Evolutionary conservation across 35 echinoderm and acorn worm genomes (phyloP).

Genomic region (Apostichopus parvimensis): DNA sequence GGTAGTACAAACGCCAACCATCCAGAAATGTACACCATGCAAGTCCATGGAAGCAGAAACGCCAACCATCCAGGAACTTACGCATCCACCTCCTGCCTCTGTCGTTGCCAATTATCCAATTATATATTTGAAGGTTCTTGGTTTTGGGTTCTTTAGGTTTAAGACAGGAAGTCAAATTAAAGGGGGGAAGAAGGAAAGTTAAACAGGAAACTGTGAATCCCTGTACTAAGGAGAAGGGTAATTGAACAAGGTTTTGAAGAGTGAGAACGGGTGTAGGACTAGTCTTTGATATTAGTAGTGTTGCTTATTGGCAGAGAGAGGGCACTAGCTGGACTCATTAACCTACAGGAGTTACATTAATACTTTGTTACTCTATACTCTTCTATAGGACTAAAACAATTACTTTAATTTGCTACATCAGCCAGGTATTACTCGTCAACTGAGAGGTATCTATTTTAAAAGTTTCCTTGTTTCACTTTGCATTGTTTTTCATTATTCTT

Average conservation of each 20-base stretch:
- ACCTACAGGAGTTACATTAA: too few relatives aligned
- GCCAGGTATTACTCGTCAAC: not conserved
- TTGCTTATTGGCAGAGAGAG: too few relatives aligned
- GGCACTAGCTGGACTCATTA: too few relatives aligned
- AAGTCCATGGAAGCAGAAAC: too few relatives aligned
- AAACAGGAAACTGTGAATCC: slow-evolving; percentile 7
- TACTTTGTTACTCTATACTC: too few relatives aligned
- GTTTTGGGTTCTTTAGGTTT: not conserved
- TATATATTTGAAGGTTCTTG: slow-evolving; percentile 7
- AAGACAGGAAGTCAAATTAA: slow-evolving; percentile 30
- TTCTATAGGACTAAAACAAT: too few relatives aligned
- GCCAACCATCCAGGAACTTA: not conserved
- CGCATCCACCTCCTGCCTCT: slow-evolving; percentile 4
- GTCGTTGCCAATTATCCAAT: slow-evolving; percentile 22
- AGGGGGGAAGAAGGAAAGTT: slow-evolving; percentile 2
- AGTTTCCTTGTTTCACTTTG: not conserved
- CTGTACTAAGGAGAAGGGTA: slow-evolving; percentile 21
- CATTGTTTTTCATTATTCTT: too few relatives aligned
- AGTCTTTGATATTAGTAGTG: too few relatives aligned
- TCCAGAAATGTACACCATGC: too few relatives aligned
- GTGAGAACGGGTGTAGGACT: too few relatives aligned
- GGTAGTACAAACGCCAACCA: too few relatives aligned
- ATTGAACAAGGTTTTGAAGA: not conserved
- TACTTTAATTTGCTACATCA: too few relatives aligned
- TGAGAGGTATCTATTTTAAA: slow-evolving; percentile 41